Evolutionary conservation across 2,888 invertebrate genomes (phyloP), one percentile per base, ranked within the genome.

Genomic region (Drosophila mettleri): DNA sequence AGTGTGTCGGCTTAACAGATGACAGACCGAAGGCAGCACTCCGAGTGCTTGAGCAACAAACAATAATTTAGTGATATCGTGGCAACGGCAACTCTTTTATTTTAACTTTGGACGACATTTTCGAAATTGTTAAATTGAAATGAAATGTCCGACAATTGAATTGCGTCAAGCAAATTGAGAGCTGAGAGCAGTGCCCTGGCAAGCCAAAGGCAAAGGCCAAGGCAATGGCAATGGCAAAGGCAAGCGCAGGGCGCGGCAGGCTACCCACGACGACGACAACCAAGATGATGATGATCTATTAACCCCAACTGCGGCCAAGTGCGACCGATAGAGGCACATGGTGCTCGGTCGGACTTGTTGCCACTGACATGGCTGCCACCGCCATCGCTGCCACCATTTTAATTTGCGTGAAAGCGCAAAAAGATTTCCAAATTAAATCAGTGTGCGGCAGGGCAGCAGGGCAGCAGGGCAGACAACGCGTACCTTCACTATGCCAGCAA

Each of bases 131-230:
- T 74, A 80, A 86, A 86, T 81, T 84, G 85, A 86, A 84, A 78
- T 84, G 80, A 84, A 84, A 86, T 84, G 85, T 59, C 69, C 69
- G 82, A 82, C 87, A 84, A 84, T 84, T 84, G 81, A 84, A 84
- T 84, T 84, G 85, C 34, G 61, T 58, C 63, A 55, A 67, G 65
- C 63, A 80, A 82, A 80, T 84, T 76, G 74, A 74, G 74, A 74
- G 74, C 55, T 76, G 74, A 74, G 74, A 74, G 74, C 55, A 49
- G 54, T 20, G 57, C 43, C 22, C 38, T 20, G 22, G 45, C 38
- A 55, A 20, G 27, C 39, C 43, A 38, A 54, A 16, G 24, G 29
- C 36, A 55, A 48, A n/a, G n/a, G n/a, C n/a, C n/a, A n/a, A n/a
- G n/a, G n/a, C n/a, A n/a, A 14, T 27, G 27, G 45, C 49, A 62